phyloP scores from a whole-genome alignment of 2,888 invertebrate genomes.

The Drosophila paracracens region DNA sequence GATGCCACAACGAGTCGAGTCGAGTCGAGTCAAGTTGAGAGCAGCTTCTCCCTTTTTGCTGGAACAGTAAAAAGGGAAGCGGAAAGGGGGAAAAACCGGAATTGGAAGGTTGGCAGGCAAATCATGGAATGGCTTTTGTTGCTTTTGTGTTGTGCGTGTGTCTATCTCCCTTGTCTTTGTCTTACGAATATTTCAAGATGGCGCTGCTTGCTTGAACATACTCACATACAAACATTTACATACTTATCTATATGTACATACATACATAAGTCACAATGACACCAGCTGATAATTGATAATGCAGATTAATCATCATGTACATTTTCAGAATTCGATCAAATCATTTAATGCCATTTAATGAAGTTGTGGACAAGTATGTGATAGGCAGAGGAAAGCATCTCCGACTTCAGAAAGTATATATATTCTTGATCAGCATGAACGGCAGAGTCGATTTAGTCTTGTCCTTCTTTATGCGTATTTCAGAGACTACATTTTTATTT shows the following conservation, averaged over 20 bases:
- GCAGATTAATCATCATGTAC: not conserved
- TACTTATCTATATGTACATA: not conserved
- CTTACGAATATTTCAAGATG: constrained; percentile 75
- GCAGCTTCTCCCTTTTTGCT: constrained; percentile 34
- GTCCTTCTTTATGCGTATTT: too few relatives aligned
- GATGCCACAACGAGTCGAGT: constrained; percentile 47
- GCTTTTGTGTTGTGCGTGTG: constrained; percentile 42
- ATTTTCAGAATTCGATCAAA: not conserved
- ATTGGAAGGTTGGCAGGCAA: constrained; percentile 53
- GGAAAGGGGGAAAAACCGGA: constrained; percentile 18
- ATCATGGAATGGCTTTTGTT: constrained; percentile 67
- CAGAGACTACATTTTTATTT: not conserved
- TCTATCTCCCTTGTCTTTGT: constrained; percentile 7
- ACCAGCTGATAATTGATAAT: constrained; percentile 12
- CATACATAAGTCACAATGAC: constrained; percentile 25
- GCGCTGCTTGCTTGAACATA: constrained; percentile 57
- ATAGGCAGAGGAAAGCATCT: not conserved
- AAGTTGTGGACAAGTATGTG: not conserved
- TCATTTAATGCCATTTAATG: not conserved
- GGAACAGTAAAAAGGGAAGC: not conserved
- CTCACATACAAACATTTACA: constrained; percentile 7
- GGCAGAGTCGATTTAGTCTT: not conserved
- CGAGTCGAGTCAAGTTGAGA: constrained; percentile 35
- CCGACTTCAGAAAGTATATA: not conserved
- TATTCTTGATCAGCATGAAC: not conserved